These are phyloP conservation scores for Daubentonia madagascariensis DNA, from an alignment of 2,113 vertebrate genomes.

Conservation along the genomic window DNA sequence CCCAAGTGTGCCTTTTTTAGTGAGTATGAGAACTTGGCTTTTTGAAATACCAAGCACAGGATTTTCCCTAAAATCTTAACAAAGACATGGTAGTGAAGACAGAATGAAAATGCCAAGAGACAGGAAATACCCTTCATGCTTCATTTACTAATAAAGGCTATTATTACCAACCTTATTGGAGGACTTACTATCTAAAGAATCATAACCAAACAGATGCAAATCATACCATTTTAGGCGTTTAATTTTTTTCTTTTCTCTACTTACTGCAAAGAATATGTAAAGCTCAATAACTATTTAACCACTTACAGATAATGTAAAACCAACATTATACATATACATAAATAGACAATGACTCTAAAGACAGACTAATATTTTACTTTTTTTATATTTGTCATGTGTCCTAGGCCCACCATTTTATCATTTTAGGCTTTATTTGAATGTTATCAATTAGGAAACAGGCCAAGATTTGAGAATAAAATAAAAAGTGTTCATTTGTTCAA, in stretches of 20 bases:
- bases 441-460: not conserved
- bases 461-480: not conserved
- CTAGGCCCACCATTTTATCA: not conserved
- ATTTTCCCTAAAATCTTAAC: constrained; percentile 16
- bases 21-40: not conserved
- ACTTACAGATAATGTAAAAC: not conserved
- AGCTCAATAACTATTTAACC: not conserved
- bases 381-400: not conserved
- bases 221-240: not conserved
- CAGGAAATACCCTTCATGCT: not conserved
- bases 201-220: not conserved
- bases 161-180: not conserved
- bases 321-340: not conserved
- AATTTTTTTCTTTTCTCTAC: not conserved
- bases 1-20: not conserved
- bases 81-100: not conserved
- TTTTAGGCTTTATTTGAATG: constrained; percentile 7
- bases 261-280: not conserved
- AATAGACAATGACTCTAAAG: not conserved
- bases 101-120: constrained; percentile 5
- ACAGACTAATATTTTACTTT: not conserved
- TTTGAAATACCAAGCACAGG: not conserved
- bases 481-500: not conserved
- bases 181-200: not conserved
- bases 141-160: not conserved